phyloP scores from a whole-genome alignment of 2,113 vertebrate species.

The Coptodon bakossiorum region DNA sequence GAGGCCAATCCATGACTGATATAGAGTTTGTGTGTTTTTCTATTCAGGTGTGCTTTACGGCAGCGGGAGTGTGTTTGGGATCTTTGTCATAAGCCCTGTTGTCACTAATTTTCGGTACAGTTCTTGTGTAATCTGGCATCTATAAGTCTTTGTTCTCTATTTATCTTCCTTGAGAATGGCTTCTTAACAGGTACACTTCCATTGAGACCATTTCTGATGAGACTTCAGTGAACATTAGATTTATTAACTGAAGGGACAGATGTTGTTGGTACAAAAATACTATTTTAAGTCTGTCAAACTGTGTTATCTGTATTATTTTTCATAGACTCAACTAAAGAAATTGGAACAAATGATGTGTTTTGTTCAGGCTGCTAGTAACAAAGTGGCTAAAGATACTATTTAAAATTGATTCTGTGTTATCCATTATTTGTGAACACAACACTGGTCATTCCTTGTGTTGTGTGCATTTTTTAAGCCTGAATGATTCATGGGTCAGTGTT shows the following conservation, averaged over 20 bases:
- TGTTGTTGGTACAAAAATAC: not conserved
- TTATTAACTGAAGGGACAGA: not conserved
- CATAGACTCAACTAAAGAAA: not conserved
- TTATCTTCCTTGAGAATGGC: not conserved
- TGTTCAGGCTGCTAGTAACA: not conserved
- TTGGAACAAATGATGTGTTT: not conserved
- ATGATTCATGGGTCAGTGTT: not conserved
- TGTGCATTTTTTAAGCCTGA: not conserved
- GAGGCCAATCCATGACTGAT: not conserved
- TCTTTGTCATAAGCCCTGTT: not conserved
- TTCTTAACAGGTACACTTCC: not conserved
- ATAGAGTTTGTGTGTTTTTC: not conserved
- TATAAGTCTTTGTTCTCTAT: not conserved
- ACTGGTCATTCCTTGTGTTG: not conserved
- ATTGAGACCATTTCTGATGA: not conserved
- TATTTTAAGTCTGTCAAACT: not conserved
- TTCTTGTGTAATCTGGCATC: not conserved
- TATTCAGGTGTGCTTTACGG: not conserved
- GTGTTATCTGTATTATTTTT: not conserved
- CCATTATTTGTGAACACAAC: not conserved
- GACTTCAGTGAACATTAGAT: not conserved
- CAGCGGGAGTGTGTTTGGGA: not conserved
- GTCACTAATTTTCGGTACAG: not conserved
- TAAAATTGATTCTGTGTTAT: not conserved
- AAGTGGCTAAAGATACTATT: not conserved